Evolutionary conservation across 2,888 invertebrate genomes (phyloP), one percentile per base, ranked within the genome.

Genomic region (Lathronympha strigana): DNA sequence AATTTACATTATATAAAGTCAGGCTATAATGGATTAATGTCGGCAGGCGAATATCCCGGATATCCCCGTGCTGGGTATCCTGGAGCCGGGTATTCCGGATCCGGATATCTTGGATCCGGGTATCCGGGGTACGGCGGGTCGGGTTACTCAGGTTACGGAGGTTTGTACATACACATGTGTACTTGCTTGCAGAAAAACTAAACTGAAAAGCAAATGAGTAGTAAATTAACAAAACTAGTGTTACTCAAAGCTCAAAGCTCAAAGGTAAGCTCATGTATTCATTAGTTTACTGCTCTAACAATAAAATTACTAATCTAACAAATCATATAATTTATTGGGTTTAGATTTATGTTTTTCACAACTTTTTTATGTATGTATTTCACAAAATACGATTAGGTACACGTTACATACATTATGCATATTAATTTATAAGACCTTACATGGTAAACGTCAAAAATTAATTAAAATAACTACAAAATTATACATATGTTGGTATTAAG

Each of bases 31-130:
- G 57, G 33, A 60, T 60, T 61, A 31, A 57, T 68, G 47, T 67
- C 62, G 43, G 57, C 70, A 66, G 71, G 71, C 43, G 76, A 76
- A 68, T 77, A 74, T 61, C 70, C 70, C 23, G 50, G 73, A 50
- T 47, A 47, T 47, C 47, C 47, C 23, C 23, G 47, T 45, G 45
- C 33, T n/a, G 61, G 61, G n/a, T 55, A 63, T 33, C 63, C 40
- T 8, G 40, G 40, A 15, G n/a, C 60, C 23, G 66, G 66, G 17
- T 45, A 62, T 33, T 55, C 53, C 5, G 68, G 66, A 23, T 61
- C 57, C 47, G 67, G 67, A 31, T 54, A 62, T 38, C 62, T 13
- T 13, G 36, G 9, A n/a, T 3, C 60, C 23, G 66, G 66, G 17
- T 53, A 61, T 40, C 63, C 51, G 11, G 68, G 66, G 25, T 60